A percentile compares a stretch with the other conserved stretches of the same genome.
These are phyloP conservation scores for Acholoe squamosa DNA, from an alignment of 2,888 invertebrate genomes.

Conservation along the genomic window DNA sequence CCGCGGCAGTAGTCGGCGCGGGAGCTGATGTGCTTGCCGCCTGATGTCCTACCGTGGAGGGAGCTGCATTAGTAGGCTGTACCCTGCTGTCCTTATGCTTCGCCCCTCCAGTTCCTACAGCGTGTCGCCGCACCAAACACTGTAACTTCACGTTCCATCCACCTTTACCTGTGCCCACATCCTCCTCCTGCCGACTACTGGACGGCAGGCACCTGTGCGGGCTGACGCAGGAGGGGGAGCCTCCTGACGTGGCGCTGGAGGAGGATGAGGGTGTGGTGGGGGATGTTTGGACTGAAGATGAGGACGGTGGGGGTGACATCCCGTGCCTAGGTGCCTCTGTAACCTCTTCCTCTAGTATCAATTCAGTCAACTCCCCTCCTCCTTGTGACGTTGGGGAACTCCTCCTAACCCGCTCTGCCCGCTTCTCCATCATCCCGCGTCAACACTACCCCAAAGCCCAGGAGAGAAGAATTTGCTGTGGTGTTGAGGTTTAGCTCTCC, in stretches of 20 bases:
- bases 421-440: not conserved
- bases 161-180: not conserved
- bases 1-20: not conserved
- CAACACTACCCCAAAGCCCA: not conserved
- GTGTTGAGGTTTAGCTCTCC: not conserved
- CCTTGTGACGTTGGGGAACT: not conserved
- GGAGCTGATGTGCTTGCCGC: not conserved
- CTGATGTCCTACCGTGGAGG: not conserved
- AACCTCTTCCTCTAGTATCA: not conserved
- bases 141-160: not conserved
- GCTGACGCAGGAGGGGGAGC: conserved; percentile 12
- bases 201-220: not conserved
- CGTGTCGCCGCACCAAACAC: conserved; percentile 13
- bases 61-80: not conserved
- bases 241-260: not conserved
- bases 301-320: not conserved
- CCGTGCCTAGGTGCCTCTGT: not conserved
- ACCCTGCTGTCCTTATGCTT: not conserved
- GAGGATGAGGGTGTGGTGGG: not conserved
- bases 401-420: not conserved
- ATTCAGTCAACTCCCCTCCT: not conserved
- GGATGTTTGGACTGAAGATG: not conserved
- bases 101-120: not conserved
- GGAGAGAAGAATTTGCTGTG: not conserved
- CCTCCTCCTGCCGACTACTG: not conserved